These are phyloP conservation scores for Caenorhabditis zanzibari DNA, from an alignment of 2,888 invertebrate species.

Conservation along the genomic window DNA sequence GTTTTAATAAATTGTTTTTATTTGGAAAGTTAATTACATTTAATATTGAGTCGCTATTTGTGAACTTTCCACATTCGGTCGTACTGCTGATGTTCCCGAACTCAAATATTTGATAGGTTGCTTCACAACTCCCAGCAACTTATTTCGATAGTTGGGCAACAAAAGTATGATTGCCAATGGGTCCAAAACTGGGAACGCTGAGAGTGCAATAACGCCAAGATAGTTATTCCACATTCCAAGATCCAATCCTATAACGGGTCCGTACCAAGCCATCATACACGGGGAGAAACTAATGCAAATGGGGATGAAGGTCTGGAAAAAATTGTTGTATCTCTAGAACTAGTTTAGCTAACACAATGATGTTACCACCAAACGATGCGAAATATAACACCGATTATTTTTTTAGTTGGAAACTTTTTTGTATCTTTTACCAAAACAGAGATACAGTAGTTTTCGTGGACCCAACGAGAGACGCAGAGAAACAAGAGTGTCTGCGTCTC, in stretches of 20 bases:
- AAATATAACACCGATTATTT: too few species aligned
- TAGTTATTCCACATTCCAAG: constrained; percentile 63
- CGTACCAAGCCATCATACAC: constrained; percentile 58
- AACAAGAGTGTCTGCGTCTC: too few species aligned
- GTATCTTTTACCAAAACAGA: too few species aligned
- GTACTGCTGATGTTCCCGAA: constrained; percentile 12
- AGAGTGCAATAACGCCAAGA: constrained; percentile 54
- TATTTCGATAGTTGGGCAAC: constrained; percentile 58
- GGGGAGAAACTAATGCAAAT: constrained; percentile 60
- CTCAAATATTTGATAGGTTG: constrained; percentile 21
- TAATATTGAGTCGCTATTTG: constrained; percentile 35
- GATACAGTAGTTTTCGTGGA: too few species aligned
- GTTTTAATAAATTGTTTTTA: not conserved
- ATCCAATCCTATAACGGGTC: constrained; percentile 49
- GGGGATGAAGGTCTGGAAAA: constrained; percentile 60
- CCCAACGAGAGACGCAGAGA: too few species aligned
- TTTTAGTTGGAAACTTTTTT: too few species aligned
- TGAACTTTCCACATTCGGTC: constrained; percentile 27
- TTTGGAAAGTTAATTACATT: not conserved
- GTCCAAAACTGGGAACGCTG: constrained; percentile 59
- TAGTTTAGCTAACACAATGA: too few species aligned
- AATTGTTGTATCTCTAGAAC: not conserved
- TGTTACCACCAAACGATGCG: too few species aligned
- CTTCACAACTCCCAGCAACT: constrained; percentile 25
- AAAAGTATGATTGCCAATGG: constrained; percentile 56